Evolutionary conservation across 2,113 vertebrate species (phyloP), one percentile per base, ranked within the genome.

Genomic region (Strigops habroptila): DNA sequence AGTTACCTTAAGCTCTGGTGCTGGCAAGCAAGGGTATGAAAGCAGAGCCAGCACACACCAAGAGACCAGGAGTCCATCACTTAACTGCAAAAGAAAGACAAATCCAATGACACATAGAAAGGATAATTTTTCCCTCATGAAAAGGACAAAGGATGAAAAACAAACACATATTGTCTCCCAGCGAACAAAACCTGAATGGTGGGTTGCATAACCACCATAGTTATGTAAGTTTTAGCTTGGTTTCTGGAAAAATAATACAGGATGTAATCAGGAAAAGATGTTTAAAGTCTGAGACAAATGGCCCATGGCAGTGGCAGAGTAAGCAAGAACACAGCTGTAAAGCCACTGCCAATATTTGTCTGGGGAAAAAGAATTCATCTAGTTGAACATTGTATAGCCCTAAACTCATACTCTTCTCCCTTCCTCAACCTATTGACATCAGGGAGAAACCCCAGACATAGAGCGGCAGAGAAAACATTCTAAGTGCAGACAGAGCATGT

Each of bases 201-300:
- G 6, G 27, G 52, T 96, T 97, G 65, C 63, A 55, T 86, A 94
- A 97, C 21, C 57, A 59, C 33, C 33, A 59, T 23, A 59, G 17
- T 93, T 84, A 71, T 35, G 27, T 68, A 91, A 97, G 77, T 41
- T 65, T 77, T 25, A 48, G 65, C 69, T 93, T 78, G 52, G 22
- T 95, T 96, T 84, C 80, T 24, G 22, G 86, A 79, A 90, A 88
- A 92, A 86, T 94, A 88, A 88, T 65, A 39, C 71, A 86, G 95
- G 90, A 82, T 90, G 48, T 82, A 94, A 94, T 79, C 3, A 3
- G 57, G 57, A 87, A 88, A 92, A 94, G 49, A 63, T 82, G 67
- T 79, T 87, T 71, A 35, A 82, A 71, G 18, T 23, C 37, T 6
- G 44, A 83, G 35, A 55, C 37, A 82, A 86, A 82, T 22, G 44